These are phyloP conservation scores for Myiagra hebetior DNA, from an alignment of 2,113 vertebrate genomes.

Conservation along the genomic window DNA sequence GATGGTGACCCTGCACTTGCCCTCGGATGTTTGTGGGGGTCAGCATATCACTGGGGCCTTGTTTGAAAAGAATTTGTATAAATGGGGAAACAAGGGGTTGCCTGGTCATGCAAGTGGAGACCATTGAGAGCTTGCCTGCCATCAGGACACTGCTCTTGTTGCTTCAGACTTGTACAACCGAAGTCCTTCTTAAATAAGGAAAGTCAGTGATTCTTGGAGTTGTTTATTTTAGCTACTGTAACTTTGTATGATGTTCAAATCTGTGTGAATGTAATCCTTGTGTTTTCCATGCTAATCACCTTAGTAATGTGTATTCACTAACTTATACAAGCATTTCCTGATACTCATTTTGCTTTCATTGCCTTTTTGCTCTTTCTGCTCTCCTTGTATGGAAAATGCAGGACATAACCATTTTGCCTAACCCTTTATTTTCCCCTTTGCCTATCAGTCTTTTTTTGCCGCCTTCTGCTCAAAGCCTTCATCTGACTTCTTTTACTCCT, in stretches of 20 bases:
- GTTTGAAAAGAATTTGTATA: not conserved
- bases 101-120: not conserved
- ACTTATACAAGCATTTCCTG: not conserved
- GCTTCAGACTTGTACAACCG: not conserved
- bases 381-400: not conserved
- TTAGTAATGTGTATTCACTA: not conserved
- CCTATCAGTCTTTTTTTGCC: not conserved
- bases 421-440: not conserved
- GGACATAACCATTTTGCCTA: not conserved
- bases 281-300: not conserved
- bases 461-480: not conserved
- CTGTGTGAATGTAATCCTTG: not conserved
- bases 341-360: not conserved
- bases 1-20: not conserved
- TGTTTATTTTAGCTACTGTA: not conserved
- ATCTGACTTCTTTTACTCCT: not conserved
- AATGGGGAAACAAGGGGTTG: rapidly evolving
- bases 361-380: not conserved
- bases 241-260: not conserved
- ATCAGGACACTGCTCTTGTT: not conserved
- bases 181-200: not conserved
- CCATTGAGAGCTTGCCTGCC: not conserved
- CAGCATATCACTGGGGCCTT: not conserved
- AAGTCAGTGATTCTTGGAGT: not conserved
- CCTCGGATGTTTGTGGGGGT: not conserved